Evolutionary conservation across 1,140 invertebrate genomes (phyloP).

Genomic region (Watersipora subatra): DNA sequence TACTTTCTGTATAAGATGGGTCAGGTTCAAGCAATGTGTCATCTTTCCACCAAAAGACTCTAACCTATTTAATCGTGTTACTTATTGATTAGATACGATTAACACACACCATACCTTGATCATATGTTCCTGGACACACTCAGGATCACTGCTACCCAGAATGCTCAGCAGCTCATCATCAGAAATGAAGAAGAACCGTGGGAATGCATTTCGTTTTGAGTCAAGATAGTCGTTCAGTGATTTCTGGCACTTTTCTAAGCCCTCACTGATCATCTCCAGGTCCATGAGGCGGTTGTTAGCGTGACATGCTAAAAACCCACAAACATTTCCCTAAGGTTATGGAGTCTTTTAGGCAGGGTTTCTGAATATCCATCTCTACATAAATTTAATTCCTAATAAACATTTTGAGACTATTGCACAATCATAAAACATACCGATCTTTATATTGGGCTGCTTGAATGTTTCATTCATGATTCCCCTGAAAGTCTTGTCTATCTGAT

Average conservation of each 20-base stretch:
- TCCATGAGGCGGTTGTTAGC: conserved; percentile 56
- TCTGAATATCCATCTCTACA: too few species aligned
- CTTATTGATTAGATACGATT: too few species aligned
- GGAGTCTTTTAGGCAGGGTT: too few species aligned
- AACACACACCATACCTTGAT: conserved; percentile 60
- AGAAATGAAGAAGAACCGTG: conserved; percentile 81
- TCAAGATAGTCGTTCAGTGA: conserved; percentile 77
- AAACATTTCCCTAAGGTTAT: too few species aligned
- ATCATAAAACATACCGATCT: conserved; percentile 41
- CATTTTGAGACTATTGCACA: too few species aligned
- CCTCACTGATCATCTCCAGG: conserved; percentile 55
- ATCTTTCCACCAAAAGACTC: too few species aligned
- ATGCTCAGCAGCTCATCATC: conserved; percentile 79
- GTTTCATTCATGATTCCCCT: conserved; percentile 70
- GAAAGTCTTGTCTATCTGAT: conserved; percentile 67
- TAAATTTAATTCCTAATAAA: too few species aligned
- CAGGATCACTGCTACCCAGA: conserved; percentile 64
- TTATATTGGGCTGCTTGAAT: conserved; percentile 58
- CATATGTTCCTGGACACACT: conserved; percentile 74
- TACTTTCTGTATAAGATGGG: too few species aligned
- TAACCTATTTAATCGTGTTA: too few species aligned
- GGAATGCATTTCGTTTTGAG: conserved; percentile 68
- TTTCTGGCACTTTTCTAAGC: conserved; percentile 75
- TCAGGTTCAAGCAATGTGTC: too few species aligned
- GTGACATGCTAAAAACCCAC: conserved; percentile 49